Conservation (phyloP, 2,113 vertebrate genomes). For the Apteryx owenii region DNA sequence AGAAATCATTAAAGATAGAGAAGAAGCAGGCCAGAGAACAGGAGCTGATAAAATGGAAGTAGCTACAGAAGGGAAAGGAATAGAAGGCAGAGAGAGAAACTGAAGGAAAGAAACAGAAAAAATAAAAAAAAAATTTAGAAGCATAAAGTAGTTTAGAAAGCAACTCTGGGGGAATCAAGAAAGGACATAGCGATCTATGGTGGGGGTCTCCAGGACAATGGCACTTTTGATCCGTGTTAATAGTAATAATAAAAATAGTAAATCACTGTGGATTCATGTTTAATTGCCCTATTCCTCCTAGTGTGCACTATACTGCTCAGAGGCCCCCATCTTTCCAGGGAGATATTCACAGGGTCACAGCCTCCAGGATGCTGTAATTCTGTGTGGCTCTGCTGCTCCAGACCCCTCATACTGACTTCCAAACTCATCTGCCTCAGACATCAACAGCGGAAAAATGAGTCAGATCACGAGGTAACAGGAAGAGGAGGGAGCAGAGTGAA, state of each 20-base stretch:
- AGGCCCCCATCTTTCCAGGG: background rate
- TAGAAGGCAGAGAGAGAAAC: background rate
- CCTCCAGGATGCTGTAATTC: background rate
- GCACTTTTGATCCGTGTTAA: background rate
- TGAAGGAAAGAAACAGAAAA: background rate
- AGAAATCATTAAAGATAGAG: background rate
- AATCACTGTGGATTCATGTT: background rate
- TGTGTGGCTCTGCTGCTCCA: background rate
- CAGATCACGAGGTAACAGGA: conserved; percentile 5
- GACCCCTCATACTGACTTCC: background rate
- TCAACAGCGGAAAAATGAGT: background rate
- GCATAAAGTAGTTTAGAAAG: background rate
- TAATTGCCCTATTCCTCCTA: background rate
- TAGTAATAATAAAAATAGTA: background rate
- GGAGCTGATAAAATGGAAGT: background rate
- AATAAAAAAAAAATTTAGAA: background rate
- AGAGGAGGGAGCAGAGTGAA: conserved; percentile 35
- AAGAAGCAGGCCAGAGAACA: background rate
- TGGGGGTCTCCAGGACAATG: background rate
- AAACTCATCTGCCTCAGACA: background rate
- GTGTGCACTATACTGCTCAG: fast-evolving
- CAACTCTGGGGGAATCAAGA: background rate
- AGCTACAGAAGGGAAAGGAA: background rate
- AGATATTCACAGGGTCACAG: background rate
- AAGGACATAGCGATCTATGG: background rate